Evolutionary conservation across 2,888 invertebrate genomes (phyloP).

Genomic region (Diplolepis rosae): DNA sequence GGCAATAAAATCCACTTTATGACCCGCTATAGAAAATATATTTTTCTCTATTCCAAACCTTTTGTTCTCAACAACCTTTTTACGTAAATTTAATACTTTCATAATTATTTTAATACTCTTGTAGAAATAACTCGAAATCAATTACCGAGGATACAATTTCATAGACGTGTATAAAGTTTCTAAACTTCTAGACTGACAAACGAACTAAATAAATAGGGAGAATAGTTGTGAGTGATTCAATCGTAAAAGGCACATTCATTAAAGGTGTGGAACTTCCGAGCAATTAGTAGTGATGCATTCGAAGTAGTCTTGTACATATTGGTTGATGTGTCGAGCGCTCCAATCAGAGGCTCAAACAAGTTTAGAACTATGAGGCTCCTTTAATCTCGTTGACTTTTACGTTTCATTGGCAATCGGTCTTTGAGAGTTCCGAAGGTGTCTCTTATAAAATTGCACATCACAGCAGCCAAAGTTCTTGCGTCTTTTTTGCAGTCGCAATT

Average conservation of each 20-base stretch:
- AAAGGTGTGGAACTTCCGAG: constrained; percentile 5
- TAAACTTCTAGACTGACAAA: not conserved
- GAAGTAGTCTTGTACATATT: constrained; percentile 12
- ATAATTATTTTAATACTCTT: too few relatives aligned
- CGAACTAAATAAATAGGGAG: not conserved
- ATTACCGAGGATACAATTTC: too few relatives aligned
- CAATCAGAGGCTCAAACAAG: constrained; percentile 22
- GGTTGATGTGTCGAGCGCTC: constrained; percentile 11
- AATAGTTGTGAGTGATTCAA: not conserved
- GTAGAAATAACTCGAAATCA: too few relatives aligned
- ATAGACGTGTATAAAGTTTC: not conserved
- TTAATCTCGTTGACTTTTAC: constrained; percentile 4
- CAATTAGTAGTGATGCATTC: constrained; percentile 10
- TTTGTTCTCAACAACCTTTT: too few relatives aligned
- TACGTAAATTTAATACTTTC: too few relatives aligned
- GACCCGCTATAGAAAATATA: too few relatives aligned
- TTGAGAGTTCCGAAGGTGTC: constrained; percentile 30
- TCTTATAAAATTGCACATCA: constrained; percentile 30
- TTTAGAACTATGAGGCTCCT: constrained; percentile 18
- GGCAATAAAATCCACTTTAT: too few relatives aligned
- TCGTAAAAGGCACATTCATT: constrained; percentile 21
- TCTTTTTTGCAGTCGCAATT: constrained; percentile 56
- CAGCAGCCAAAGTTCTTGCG: constrained; percentile 28
- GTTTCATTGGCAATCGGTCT: constrained; percentile 34
- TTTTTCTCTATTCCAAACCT: too few relatives aligned